Base-by-base conservation (phyloP, 1,140 invertebrate species). In the Drosophila nikananu region DNA sequence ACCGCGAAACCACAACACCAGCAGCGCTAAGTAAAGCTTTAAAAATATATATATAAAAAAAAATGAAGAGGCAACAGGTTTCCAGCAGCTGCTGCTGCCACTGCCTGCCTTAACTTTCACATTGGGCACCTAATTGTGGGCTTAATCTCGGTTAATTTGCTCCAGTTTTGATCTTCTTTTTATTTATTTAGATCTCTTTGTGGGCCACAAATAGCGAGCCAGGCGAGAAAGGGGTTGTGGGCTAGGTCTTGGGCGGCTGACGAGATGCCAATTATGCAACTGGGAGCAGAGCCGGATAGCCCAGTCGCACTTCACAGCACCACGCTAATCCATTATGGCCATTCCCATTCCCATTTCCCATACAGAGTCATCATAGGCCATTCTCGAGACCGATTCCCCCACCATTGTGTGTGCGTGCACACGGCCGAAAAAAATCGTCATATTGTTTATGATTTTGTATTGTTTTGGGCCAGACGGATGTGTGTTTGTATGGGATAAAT, bases 61-160 rank as follows among this genome's bases (percentile, higher is more conserved):
- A 25, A 37, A 32, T 39, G 32, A 48, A 82, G 52, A 46, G 41
- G 41, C 76, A 77, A 74, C 83, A 82, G 84, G 83, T 86, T 86
- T 81, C 78, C 71, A 66, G 74, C 83, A 80, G 66, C 58, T 63
- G 57, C 67, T 73, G 32, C 32, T 12, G 9, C 52, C 13, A 5
- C 13, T 39, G 55, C 32, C 67, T 73, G 71, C 55, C n/a, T 90
- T 91, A 91, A 91, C 86, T 90, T 91, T 90, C 86, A 89, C 86
- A 91, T 91, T 89, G 86, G 83, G 83, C 83, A 55, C 83, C 78
- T 91, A 91, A 90, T 90, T 90, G 86, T 90, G 81, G 66, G 76
- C 79, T 82, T 86, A 90, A 91, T 82, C 86, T 82, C 73, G 86
- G 76, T 82, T 91, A 91, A 90, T 91, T 90, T 90, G 86, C 86